phyloP scores from a whole-genome alignment of 53 echinoderm and acorn worm genomes.

The Temnopleurus reevesii region DNA sequence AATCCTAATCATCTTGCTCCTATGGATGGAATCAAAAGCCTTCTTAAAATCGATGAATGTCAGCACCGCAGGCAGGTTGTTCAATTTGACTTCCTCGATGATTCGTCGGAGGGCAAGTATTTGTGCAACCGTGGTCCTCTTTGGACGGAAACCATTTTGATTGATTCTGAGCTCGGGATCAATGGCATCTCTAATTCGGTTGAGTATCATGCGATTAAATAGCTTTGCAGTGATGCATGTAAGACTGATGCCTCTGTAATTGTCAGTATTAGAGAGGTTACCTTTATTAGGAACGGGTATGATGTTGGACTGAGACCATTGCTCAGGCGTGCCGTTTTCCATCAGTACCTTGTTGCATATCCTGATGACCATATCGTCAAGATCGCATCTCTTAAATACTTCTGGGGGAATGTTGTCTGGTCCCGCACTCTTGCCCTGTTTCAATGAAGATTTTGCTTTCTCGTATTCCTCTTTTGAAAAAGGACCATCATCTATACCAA shows the following conservation, averaged over 20 bases:
- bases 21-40: background rate
- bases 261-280: conserved; percentile 40
- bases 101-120: too few relatives aligned
- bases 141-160: background rate
- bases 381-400: conserved; percentile 55
- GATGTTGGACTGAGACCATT: conserved; percentile 58
- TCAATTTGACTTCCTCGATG: too few relatives aligned
- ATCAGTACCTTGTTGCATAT: conserved; percentile 37
- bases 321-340: conserved; percentile 8
- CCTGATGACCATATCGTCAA: conserved; percentile 27
- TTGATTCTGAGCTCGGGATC: background rate
- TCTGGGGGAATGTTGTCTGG: conserved; percentile 51
- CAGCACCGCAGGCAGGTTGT: background rate
- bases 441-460: conserved; percentile 45
- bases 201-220: conserved; percentile 52
- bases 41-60: background rate
- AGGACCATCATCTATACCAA: conserved; percentile 54
- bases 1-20: background rate
- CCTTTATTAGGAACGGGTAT: conserved; percentile 48
- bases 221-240: conserved; percentile 34
- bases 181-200: background rate
- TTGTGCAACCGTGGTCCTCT: too few relatives aligned
- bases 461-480: conserved; percentile 22
- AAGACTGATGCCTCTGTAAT: conserved; percentile 62
- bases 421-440: conserved; percentile 57